Evolutionary conservation across 2,113 vertebrate genomes (phyloP).

Genomic region (Fulmarus glacialis): DNA sequence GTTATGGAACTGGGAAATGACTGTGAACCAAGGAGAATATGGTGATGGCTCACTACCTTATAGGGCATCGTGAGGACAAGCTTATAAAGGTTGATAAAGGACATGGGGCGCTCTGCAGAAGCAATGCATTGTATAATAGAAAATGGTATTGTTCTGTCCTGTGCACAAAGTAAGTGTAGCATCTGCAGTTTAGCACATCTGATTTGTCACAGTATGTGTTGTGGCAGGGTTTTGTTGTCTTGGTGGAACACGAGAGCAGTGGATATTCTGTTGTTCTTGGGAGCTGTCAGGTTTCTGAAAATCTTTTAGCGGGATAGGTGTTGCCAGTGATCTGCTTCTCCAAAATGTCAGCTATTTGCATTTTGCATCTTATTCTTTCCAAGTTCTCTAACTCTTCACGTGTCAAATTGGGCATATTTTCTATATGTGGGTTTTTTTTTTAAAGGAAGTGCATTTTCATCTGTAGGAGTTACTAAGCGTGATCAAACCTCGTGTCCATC

Average conservation of each 20-base stretch:
- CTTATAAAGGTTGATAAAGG: not conserved
- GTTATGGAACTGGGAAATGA: not conserved
- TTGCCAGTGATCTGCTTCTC: not conserved
- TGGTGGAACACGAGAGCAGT: not conserved
- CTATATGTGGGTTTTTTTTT: fast-evolving
- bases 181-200: not conserved
- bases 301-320: not conserved
- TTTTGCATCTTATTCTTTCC: not conserved
- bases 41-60: not conserved
- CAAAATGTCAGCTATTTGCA: not conserved
- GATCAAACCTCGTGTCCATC: not conserved
- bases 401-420: not conserved
- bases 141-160: not conserved
- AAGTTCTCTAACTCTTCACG: not conserved
- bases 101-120: not conserved
- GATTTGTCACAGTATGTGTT: not conserved
- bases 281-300: not conserved
- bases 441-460: not conserved
- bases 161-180: not conserved
- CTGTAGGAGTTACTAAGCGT: not conserved
- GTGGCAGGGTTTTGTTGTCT: not conserved
- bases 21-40: not conserved
- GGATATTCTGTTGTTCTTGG: not conserved
- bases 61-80: not conserved
- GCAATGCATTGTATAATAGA: not conserved